phyloP scores from a whole-genome alignment of 64 coral and sea anemone genomes.

The Dendronephthya gigantea region DNA sequence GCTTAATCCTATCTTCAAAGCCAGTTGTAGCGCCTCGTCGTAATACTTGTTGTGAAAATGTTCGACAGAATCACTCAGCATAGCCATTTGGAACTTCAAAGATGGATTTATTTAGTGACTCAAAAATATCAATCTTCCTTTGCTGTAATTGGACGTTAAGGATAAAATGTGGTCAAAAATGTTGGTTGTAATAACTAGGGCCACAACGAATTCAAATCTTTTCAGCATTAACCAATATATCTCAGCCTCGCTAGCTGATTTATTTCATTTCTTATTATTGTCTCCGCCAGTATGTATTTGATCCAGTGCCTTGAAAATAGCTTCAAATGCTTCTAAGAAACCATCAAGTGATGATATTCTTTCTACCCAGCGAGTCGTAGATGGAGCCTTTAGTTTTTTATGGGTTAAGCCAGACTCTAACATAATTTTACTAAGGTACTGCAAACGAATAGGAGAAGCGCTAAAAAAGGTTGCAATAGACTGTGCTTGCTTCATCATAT shows the following conservation, averaged over 20 bases:
- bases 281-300: not conserved
- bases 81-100: not conserved
- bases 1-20: conserved; percentile 13
- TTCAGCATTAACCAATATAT: too few species aligned
- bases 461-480: conserved; percentile 20
- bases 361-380: too few species aligned
- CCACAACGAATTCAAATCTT: too few species aligned
- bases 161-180: not conserved
- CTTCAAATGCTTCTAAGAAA: not conserved
- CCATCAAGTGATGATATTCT: not conserved
- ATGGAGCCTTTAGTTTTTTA: not conserved
- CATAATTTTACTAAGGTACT: not conserved
- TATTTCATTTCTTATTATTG: not conserved
- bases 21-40: conserved; percentile 42
- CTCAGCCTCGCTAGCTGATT: too few species aligned
- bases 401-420: not conserved
- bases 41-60: conserved; percentile 27
- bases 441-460: not conserved
- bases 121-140: too few species aligned
- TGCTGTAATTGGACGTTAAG: not conserved
- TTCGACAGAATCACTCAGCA: conserved; percentile 1
- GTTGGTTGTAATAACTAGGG: too few species aligned
- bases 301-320: too few species aligned
- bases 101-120: too few species aligned
- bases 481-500: conserved; percentile 44